A percentile compares a stretch with the other conserved stretches of the same genome.
Evolutionary conservation across 2,888 invertebrate species (phyloP).

Genomic region (Nephrotoma appendiculata): DNA sequence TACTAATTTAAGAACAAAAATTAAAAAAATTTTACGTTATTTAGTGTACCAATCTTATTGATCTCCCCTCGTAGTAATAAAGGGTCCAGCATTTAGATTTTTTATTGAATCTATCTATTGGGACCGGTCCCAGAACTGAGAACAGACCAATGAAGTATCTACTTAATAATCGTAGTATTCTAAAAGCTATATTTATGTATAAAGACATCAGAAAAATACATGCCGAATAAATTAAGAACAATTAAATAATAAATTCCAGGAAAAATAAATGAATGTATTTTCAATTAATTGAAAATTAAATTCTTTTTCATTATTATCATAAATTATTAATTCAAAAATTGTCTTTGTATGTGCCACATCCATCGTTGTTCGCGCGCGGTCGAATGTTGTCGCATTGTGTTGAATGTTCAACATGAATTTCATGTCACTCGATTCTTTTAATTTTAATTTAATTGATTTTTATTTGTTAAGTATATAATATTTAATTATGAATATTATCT

Average conservation of each 20-base stretch:
- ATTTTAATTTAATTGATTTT: background rate
- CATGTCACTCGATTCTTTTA: background rate
- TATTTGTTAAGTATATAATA: background rate
- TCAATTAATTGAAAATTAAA: background rate
- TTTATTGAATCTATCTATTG: no score
- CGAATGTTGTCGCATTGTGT: background rate
- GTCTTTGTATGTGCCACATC: background rate
- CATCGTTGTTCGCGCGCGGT: background rate
- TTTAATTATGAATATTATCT: background rate
- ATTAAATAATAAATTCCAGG: background rate
- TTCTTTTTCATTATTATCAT: background rate
- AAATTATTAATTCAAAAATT: background rate
- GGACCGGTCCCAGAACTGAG: no score
- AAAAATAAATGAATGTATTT: background rate
- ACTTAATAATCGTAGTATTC: no score
- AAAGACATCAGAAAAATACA: background rate
- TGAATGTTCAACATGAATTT: background rate
- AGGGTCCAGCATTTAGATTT: no score
- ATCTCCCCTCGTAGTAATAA: no score
- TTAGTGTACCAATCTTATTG: no score
- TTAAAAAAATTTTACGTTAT: no score
- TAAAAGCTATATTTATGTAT: no score
- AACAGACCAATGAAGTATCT: no score
- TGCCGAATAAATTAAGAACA: background rate
- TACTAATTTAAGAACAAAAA: no score